phyloP scores from a whole-genome alignment of 1,140 invertebrate genomes.

The Battus philenor region DNA sequence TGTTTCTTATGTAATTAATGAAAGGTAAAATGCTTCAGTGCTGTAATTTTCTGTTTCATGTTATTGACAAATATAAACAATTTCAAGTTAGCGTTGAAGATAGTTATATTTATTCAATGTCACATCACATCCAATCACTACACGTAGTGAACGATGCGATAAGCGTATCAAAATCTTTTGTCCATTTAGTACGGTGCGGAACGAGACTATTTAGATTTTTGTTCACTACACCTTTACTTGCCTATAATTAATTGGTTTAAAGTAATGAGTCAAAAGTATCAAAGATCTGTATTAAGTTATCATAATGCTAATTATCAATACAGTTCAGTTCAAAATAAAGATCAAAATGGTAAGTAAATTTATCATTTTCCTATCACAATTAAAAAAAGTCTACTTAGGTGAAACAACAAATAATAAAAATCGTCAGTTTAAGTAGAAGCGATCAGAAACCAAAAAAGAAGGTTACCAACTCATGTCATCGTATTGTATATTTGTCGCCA shows the following conservation, averaged over 20 bases:
- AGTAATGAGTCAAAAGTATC: conserved; percentile 42
- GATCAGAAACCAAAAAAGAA: too few relatives aligned
- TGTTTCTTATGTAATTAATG: too few relatives aligned
- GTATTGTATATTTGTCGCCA: too few relatives aligned
- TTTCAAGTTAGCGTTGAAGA: conserved; percentile 6
- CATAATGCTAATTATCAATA: conserved; percentile 61
- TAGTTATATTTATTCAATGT: conserved; percentile 13
- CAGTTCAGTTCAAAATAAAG: conserved; percentile 50
- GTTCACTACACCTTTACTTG: too few relatives aligned
- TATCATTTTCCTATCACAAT: too few relatives aligned
- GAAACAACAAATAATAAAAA: too few relatives aligned
- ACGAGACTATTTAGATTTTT: conserved; percentile 14
- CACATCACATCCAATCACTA: conserved; percentile 9
- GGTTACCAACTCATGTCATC: too few relatives aligned
- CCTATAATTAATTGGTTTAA: too few relatives aligned
- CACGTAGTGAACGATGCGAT: conserved; percentile 20
- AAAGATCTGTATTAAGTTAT: conserved; percentile 40
- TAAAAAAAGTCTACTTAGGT: too few relatives aligned
- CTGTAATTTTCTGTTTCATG: too few relatives aligned
- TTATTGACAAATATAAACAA: conserved; percentile 5
- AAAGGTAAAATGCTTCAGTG: too few relatives aligned
- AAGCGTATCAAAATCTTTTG: conserved; percentile 36
- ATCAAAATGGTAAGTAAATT: conserved; percentile 42
- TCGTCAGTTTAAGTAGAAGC: too few relatives aligned
- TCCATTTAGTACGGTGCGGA: conserved; percentile 16